These are phyloP conservation scores for Ictalurus punctatus DNA, from an alignment of 2,113 vertebrate species.

Conservation along the genomic window DNA sequence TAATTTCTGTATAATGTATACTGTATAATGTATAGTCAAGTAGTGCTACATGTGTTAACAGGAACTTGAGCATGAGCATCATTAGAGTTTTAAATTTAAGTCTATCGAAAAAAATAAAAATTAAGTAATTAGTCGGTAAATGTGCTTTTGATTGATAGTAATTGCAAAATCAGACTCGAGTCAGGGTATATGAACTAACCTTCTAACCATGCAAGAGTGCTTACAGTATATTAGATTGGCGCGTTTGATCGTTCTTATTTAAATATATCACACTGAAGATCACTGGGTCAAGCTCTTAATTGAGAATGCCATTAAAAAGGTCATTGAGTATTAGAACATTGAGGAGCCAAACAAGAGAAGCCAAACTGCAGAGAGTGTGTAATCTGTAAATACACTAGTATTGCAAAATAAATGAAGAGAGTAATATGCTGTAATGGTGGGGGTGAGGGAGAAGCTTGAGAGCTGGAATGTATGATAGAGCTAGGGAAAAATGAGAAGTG, in stretches of 20 bases:
- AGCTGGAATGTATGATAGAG: slow-evolving; percentile 37
- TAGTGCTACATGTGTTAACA: not conserved
- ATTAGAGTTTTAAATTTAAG: not conserved
- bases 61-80: not conserved
- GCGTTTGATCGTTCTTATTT: not conserved
- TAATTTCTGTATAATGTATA: not conserved
- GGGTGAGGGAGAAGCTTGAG: slow-evolving; percentile 27
- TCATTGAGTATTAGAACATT: not conserved
- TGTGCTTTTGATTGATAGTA: not conserved
- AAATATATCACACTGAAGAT: not conserved
- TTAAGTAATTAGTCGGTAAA: not conserved
- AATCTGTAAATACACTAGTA: not conserved
- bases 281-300: not conserved
- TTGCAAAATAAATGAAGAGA: slow-evolving; percentile 5
- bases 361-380: not conserved
- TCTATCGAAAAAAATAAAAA: not conserved
- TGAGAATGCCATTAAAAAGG: not conserved
- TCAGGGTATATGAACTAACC: not conserved
- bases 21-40: not conserved
- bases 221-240: not conserved
- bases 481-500: slow-evolving; percentile 18
- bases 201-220: not conserved
- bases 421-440: not conserved
- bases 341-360: not conserved
- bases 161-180: not conserved